Conservation (phyloP, 2,888 invertebrate species). For the Aquatica leii region DNA sequence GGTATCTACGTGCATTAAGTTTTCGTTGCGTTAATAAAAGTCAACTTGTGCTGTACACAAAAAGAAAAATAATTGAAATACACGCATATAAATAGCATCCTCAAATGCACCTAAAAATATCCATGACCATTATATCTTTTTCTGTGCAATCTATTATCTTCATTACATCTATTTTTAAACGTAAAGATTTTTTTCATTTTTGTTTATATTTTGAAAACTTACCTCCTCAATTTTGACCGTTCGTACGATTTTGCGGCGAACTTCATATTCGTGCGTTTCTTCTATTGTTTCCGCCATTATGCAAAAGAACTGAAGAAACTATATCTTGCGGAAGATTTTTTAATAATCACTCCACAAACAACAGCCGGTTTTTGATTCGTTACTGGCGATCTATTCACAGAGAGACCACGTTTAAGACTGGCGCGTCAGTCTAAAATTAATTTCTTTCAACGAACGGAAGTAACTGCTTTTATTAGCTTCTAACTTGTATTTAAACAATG, state of each 20-base stretch:
- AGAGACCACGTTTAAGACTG: constrained; percentile 55
- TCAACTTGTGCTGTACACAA: no score
- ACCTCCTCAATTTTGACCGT: constrained; percentile 78
- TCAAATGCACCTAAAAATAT: no score
- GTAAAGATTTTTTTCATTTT: neutral
- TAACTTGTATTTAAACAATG: constrained; percentile 11
- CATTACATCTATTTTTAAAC: no score
- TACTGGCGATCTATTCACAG: constrained; percentile 49
- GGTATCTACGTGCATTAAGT: no score
- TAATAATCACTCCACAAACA: constrained; percentile 41
- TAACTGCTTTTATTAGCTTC: constrained; percentile 31
- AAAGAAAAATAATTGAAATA: no score
- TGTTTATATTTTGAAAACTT: constrained; percentile 54
- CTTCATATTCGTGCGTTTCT: constrained; percentile 74
- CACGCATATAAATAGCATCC: no score
- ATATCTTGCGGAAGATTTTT: constrained; percentile 33
- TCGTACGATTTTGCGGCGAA: constrained; percentile 74
- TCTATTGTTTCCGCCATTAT: constrained; percentile 74
- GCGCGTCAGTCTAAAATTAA: constrained; percentile 51
- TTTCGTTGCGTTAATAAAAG: no score
- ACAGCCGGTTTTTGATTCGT: constrained; percentile 28
- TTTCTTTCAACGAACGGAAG: constrained; percentile 42
- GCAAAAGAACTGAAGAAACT: constrained; percentile 10
- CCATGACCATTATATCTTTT: no score
- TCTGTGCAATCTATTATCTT: no score